Percentiles rank a stretch among this genome's conserved stretches.
Conservation (phyloP, 2,113 vertebrate genomes). For the Chamaetylas fuelleborni region DNA sequence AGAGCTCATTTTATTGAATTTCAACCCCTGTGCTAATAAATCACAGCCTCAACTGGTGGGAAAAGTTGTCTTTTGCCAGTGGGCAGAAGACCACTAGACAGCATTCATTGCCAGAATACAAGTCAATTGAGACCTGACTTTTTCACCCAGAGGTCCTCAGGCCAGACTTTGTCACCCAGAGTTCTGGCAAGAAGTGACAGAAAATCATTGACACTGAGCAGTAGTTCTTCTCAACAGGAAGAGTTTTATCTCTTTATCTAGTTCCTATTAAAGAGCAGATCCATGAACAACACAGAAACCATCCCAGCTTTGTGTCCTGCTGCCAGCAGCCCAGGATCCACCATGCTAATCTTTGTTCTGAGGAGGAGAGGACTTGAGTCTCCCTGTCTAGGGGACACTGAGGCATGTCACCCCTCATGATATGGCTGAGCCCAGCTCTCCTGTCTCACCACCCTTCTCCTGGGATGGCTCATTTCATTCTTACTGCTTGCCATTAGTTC, state of each 20-base stretch:
- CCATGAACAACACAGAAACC: neutral
- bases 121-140: conserved; percentile 4
- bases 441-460: rapidly evolving
- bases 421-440: neutral
- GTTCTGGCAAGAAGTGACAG: conserved; percentile 19
- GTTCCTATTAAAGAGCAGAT: neutral
- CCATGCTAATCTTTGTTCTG: neutral
- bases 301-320: neutral
- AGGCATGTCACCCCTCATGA: neutral
- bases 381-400: neutral
- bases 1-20: neutral
- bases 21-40: neutral
- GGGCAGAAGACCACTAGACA: neutral
- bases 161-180: neutral
- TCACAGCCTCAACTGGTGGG: neutral
- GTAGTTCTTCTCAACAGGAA: neutral
- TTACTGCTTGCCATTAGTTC: neutral
- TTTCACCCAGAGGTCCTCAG: neutral
- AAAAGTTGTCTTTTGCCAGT: neutral
- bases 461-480: neutral
- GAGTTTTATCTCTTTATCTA: neutral
- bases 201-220: conserved; percentile 7
- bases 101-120: neutral
- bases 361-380: neutral
- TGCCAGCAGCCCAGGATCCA: neutral